Evolutionary conservation across 2,888 invertebrate species (phyloP), one percentile per base, ranked within the genome.

Genomic region (Heliconius aoede): DNA sequence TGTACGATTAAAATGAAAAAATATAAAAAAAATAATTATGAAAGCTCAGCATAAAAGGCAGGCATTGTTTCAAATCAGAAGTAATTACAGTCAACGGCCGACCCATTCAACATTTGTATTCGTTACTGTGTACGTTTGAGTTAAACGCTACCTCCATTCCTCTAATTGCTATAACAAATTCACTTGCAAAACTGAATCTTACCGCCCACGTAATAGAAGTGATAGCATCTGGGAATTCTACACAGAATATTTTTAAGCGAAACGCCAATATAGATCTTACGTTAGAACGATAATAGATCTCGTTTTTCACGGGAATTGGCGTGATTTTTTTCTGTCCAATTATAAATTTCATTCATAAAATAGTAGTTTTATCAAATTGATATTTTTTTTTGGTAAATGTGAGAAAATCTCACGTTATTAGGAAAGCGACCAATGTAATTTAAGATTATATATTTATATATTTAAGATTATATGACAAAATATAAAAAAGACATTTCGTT

Each of bases 141-240:
- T 73, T 78, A 76, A 78, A 78, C 69, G 76, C 72, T 76, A 76
- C 76, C 69, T 58, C 75, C 74, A 77, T 77, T 78, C 55, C 78
- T 78, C 76, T 78, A 78, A 78, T 78, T 78, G 77, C 72, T 75
- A 73, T 58, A 72, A 71, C 46, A 51, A 74, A 72, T 55, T 55
- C 40, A 13, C 24, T 18, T 65, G 64, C 8, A 28, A 76, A 76
- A 65, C 58, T 28, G 26, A 24, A 76, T 40, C 58, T 72, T 76
- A 72, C 28, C 4, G 4, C 58, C 26, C 11, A 46, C 9, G 18
- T 13, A 30, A 72, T 72, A 76, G 24, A 36, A 26, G 21, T 28
- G 18, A 55, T 3, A 4, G 11, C n/a, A 0, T 46, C 15, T 36
- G 24, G 5, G 9, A 36, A n/a, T 68, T 51, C 32, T 8, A 8